Evolutionary conservation across 2,888 invertebrate genomes (phyloP), one percentile per base, ranked within the genome.

Genomic region (Tachina lurida): DNA sequence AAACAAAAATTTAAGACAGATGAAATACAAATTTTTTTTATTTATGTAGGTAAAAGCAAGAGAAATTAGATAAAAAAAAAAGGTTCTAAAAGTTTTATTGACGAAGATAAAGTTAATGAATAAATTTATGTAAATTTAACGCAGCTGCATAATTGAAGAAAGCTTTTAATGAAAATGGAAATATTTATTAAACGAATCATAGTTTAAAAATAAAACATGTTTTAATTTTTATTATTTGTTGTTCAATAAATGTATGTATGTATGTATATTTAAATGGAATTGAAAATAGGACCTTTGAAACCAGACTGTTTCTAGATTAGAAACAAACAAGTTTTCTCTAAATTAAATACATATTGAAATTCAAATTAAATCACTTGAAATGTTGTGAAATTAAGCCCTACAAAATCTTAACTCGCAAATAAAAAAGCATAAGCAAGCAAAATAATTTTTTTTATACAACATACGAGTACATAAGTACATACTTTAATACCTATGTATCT

Each of bases 111-210:
- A 31, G 5, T 7, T 31, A 31, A 31, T 15, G 58, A 58, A 60
- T 10, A 31, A 62, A 62, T 17, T 41, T 54, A 19, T 52, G 52
- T 22, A n/a, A 74, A 63, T 52, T 45, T 17, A 17, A 56, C 4
- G 31, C 7, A 19, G 19, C 10, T 54, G 56, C 43, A 71, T 9
- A 60, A 39, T 31, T 2, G 13, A 60, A 15, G 39, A 58, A 31
- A 58, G 43, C 45, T 19, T 70, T 19, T 45, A 58, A 47, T 12
- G 10, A 8, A 39, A 47, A 39, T 49, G 47, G 4, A 73, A 73
- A 73, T 73, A 31, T 13, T 71, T 22, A 12, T 31, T 10, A 45
- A 58, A 58, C 58, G 45, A 56, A 58, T 54, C 41, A 65, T 31
- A 10, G 9, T 41, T 17, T 54, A 3, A 54, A 31, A 19, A 54